Evolutionary conservation across 2,888 invertebrate genomes (phyloP).

Genomic region (Galeopsomyia nigrocyanea): DNA sequence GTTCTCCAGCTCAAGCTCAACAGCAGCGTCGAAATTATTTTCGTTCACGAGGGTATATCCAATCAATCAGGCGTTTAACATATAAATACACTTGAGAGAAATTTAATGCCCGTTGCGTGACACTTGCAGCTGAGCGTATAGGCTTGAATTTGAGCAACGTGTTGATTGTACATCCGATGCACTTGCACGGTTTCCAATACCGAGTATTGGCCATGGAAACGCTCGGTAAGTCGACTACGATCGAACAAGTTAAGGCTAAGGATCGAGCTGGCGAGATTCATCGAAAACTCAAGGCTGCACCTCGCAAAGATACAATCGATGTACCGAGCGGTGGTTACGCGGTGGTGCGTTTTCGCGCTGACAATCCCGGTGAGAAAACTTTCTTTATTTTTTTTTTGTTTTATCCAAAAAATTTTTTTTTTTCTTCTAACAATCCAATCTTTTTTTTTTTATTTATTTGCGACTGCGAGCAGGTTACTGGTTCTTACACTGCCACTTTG

Average conservation of each 20-base stretch:
- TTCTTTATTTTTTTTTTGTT: background rate
- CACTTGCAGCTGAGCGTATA: too few relatives aligned
- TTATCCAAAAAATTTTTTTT: background rate
- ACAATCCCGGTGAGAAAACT: conserved; percentile 7
- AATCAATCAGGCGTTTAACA: too few relatives aligned
- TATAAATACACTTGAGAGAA: too few relatives aligned
- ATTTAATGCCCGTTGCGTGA: too few relatives aligned
- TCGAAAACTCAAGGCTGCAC: background rate
- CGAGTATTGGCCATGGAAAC: conserved; percentile 85
- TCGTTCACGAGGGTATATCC: too few relatives aligned
- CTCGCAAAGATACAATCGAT: background rate
- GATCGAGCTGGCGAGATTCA: background rate
- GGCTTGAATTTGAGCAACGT: too few relatives aligned
- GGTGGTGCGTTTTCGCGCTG: background rate
- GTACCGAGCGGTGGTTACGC: background rate
- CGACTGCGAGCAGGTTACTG: too few relatives aligned
- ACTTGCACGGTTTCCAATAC: conserved; percentile 87
- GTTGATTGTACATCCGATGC: conserved; percentile 93
- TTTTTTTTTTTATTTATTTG: too few relatives aligned
- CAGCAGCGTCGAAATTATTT: too few relatives aligned
- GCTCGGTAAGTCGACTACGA: conserved; percentile 77
- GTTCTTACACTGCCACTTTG: conserved; percentile 11
- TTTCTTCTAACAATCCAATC: too few relatives aligned
- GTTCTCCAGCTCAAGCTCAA: too few relatives aligned
- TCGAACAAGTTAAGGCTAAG: conserved; percentile 67